These are phyloP conservation scores for Rhagoletis pomonella DNA, from an alignment of 1,140 invertebrate species.

Conservation along the genomic window DNA sequence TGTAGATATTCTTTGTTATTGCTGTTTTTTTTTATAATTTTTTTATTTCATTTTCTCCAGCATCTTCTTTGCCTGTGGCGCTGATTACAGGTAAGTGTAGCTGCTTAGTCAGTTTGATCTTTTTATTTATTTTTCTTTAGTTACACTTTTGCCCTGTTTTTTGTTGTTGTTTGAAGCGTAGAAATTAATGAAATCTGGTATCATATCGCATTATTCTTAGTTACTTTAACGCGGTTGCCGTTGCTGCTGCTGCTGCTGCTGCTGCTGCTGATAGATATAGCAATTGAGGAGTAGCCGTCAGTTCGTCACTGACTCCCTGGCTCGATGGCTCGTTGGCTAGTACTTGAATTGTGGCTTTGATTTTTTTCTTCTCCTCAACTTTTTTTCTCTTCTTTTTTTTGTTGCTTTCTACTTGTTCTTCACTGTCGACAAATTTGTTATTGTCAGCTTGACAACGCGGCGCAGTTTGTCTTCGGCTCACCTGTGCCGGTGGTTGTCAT, in stretches of 20 bases:
- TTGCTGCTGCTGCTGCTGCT: not conserved
- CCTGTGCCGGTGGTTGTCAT: not conserved
- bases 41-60: not conserved
- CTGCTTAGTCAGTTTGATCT: constrained; percentile 17
- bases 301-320: not conserved
- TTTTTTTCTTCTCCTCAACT: not conserved
- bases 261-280: not conserved
- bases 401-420: not conserved
- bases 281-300: not conserved
- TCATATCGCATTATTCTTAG: constrained; percentile 54
- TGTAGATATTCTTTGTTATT: not conserved
- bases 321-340: not conserved
- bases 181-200: constrained; percentile 54
- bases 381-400: not conserved
- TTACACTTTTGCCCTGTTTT: not conserved
- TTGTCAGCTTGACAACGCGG: constrained; percentile 33
- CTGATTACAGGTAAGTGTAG: constrained; percentile 42
- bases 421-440: not conserved
- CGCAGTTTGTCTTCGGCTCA: constrained; percentile 4
- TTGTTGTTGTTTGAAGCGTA: constrained; percentile 18
- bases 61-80: not conserved
- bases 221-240: constrained; percentile 43
- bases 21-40: constrained; percentile 12
- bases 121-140: not conserved
- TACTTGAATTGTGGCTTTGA: not conserved